Base-by-base conservation (phyloP, 1,140 invertebrate species). In the Pemphigus obesinymphae region DNA sequence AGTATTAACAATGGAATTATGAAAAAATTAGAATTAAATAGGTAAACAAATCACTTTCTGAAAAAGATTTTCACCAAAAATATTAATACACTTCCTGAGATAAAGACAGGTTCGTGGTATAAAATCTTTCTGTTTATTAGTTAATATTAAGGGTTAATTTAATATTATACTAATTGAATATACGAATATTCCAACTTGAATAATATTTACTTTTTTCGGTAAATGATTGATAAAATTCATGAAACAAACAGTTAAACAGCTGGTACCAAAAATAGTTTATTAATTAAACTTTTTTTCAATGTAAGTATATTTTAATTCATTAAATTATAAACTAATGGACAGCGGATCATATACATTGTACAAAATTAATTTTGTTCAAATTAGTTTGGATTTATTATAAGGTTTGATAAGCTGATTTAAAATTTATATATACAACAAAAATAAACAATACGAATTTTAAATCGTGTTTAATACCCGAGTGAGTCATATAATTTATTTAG, bases 401-500 rank as follows among this genome's bases (percentile, higher is more conserved):
- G 26, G 11, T 5, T 58, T 58, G 53, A 58, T 58, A 58, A 58
- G 26, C 26, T 26, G 26, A 58, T 58, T 58, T 15, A 26, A 26
- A 58, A 58, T 58, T 58, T 53, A 23, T n/a, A 66, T 68, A 61
- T 61, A 20, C n/a, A 34, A 53, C 20, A 61, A 34, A 66, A 63
- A 63, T 55, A 55, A 23, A 78, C 26, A 55, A 72, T 83, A 82
- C 37, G 55, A 63, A 61, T 45, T 26, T 58, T 26, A 58, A 26
- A 58, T 3, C 53, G 53, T 58, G 13, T 58, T 58, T 26, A 26
- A 58, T 26, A 26, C 23, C 15, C 13, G 53, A n/a, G n/a, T n/a
- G n/a, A n/a, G n/a, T n/a, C n/a, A n/a, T n/a, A n/a, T n/a, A n/a
- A n/a, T n/a, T n/a, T n/a, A n/a, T n/a, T n/a, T n/a, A n/a, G n/a